Conservation (phyloP, 1,140 invertebrate species). For the Dendroctonus ponderosae region DNA sequence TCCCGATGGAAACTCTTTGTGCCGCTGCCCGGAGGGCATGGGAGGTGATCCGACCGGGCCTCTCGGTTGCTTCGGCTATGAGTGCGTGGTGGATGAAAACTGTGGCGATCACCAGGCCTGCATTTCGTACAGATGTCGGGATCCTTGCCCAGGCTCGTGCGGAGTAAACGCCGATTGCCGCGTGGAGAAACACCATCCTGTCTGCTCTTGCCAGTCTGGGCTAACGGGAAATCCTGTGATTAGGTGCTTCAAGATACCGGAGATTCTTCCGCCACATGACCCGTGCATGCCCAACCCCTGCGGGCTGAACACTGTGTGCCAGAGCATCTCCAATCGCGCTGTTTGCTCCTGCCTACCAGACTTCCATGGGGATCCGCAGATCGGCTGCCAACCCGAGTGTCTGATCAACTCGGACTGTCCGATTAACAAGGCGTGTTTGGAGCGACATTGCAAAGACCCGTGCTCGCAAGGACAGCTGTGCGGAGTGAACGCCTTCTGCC, state of each 20-base stretch:
- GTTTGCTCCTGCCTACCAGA: slow-evolving; percentile 75
- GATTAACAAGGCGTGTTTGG: slow-evolving; percentile 71
- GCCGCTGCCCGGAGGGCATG: slow-evolving; percentile 71
- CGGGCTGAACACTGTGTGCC: slow-evolving; percentile 76
- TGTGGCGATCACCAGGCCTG: slow-evolving; percentile 71
- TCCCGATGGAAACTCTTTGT: slow-evolving; percentile 65
- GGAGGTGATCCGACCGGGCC: slow-evolving; percentile 73
- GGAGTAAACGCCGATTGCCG: slow-evolving; percentile 70
- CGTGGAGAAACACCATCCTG: slow-evolving; percentile 72
- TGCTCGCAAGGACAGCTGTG: slow-evolving; percentile 68
- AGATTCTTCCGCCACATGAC: slow-evolving; percentile 54
- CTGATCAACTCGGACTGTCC: slow-evolving; percentile 74
- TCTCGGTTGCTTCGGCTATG: slow-evolving; percentile 68
- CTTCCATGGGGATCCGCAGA: slow-evolving; percentile 70
- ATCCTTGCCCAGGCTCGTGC: slow-evolving; percentile 80
- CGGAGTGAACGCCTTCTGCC: slow-evolving; percentile 72
- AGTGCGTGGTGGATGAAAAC: slow-evolving; percentile 75
- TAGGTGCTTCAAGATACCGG: slow-evolving; percentile 62
- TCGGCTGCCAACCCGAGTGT: slow-evolving; percentile 75
- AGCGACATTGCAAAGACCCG: slow-evolving; percentile 74
- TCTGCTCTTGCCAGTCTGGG: slow-evolving; percentile 70
- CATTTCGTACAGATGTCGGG: slow-evolving; percentile 71
- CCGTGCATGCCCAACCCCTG: slow-evolving; percentile 74
- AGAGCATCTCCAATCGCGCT: slow-evolving; percentile 63
- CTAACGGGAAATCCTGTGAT: slow-evolving; percentile 72